phyloP scores from a whole-genome alignment of 2,888 invertebrate species.

The Drosophila fungiperda region DNA sequence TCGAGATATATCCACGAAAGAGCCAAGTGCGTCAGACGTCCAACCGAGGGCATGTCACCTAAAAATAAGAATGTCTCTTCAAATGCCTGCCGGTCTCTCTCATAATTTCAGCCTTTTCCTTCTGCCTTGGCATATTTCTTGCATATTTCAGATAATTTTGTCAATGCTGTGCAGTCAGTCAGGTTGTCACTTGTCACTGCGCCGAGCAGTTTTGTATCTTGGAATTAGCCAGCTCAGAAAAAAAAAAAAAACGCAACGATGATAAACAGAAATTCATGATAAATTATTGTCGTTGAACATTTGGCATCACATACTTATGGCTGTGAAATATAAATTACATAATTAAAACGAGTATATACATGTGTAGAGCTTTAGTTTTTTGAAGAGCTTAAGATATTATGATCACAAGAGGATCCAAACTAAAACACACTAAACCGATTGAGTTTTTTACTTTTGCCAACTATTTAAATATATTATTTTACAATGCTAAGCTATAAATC shows the following conservation, averaged over 20 bases:
- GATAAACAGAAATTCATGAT: conserved; percentile 53
- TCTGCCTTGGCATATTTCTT: conserved; percentile 66
- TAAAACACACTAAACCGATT: not conserved
- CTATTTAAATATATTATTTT: not conserved
- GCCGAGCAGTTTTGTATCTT: conserved; percentile 67
- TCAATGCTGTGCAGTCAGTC: conserved; percentile 84
- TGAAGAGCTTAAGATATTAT: not conserved
- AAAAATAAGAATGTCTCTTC: conserved; percentile 84
- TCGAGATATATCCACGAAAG: conserved; percentile 63
- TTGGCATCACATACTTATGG: not conserved
- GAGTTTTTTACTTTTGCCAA: too few relatives aligned
- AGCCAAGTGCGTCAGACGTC: conserved; percentile 74
- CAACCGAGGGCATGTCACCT: conserved; percentile 84
- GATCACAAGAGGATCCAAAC: not conserved
- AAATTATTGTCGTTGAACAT: conserved; percentile 27
- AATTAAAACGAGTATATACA: not conserved
- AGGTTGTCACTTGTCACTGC: conserved; percentile 81
- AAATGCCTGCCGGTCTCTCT: conserved; percentile 59
- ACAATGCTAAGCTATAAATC: not conserved
- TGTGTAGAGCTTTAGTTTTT: not conserved
- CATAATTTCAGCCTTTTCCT: conserved; percentile 24
- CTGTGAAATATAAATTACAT: conserved; percentile 11
- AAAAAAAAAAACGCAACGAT: conserved; percentile 30
- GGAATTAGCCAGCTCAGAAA: conserved; percentile 76
- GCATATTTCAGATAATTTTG: conserved; percentile 84